phyloP scores from a whole-genome alignment of 2,888 invertebrate species.

The Loripinus fragilis region DNA sequence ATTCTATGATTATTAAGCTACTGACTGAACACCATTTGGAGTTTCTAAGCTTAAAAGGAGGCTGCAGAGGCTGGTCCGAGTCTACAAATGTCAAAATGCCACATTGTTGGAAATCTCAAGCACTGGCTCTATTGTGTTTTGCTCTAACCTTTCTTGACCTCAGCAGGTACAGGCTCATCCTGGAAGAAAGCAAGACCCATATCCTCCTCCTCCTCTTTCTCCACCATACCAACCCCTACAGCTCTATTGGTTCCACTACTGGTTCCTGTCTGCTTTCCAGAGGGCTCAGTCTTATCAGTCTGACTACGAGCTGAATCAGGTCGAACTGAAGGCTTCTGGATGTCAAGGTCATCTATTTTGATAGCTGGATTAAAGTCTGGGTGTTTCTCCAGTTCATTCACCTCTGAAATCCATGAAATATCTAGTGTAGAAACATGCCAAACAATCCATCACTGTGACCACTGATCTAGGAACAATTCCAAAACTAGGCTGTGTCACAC shows the following conservation, averaged over 20 bases:
- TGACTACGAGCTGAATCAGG: constrained; percentile 7
- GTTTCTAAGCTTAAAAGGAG: too few relatives aligned
- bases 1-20: too few relatives aligned
- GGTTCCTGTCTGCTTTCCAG: constrained; percentile 16
- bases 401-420: constrained; percentile 59
- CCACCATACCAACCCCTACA: background rate
- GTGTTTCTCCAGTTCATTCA: constrained; percentile 71
- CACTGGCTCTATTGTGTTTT: too few relatives aligned
- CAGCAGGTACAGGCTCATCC: constrained; percentile 25
- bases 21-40: too few relatives aligned
- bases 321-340: constrained; percentile 15
- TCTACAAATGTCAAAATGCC: too few relatives aligned
- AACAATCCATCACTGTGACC: too few relatives aligned
- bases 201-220: constrained; percentile 38
- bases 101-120: too few relatives aligned
- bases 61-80: too few relatives aligned
- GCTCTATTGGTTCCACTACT: background rate
- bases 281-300: constrained; percentile 13
- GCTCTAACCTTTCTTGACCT: background rate
- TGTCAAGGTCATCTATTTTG: constrained; percentile 52
- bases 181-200: constrained; percentile 44
- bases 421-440: too few relatives aligned
- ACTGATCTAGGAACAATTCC: too few relatives aligned
- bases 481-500: too few relatives aligned
- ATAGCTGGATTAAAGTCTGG: constrained; percentile 74